phyloP scores from a whole-genome alignment of 2,888 invertebrate genomes.

The Sepiola atlantica region DNA sequence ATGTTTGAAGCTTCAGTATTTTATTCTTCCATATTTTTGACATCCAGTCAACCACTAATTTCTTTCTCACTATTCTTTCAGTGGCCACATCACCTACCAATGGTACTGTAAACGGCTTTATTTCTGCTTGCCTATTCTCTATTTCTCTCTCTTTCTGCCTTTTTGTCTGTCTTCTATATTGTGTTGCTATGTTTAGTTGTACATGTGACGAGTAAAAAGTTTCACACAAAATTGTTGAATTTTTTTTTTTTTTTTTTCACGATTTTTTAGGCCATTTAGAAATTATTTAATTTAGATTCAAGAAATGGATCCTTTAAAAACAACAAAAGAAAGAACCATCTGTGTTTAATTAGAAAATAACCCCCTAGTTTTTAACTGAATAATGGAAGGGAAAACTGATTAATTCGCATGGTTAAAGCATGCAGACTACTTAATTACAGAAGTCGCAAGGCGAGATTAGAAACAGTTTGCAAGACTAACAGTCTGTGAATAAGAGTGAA shows the following conservation, averaged over 20 bases:
- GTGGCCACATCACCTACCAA: conserved; percentile 46
- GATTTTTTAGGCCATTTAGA: not conserved
- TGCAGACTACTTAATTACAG: no score
- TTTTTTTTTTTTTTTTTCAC: not conserved
- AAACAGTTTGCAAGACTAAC: no score
- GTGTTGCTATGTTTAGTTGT: not conserved
- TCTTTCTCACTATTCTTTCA: conserved; percentile 45
- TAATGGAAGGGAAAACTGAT: not conserved
- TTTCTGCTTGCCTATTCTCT: conserved; percentile 40
- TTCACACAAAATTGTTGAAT: not conserved
- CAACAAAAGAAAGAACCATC: not conserved
- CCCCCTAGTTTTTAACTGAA: not conserved
- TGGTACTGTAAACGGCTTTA: conserved; percentile 43
- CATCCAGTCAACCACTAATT: conserved; percentile 34
- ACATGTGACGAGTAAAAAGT: not conserved
- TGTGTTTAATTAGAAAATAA: not conserved
- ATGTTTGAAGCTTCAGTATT: not conserved
- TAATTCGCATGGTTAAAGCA: no score
- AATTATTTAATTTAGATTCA: not conserved
- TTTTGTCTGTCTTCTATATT: not conserved
- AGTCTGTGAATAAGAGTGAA: no score
- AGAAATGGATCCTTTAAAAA: not conserved
- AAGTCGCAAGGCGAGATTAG: no score
- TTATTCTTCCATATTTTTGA: not conserved
- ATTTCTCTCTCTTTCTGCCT: not conserved